Conservation (phyloP, 2,888 invertebrate genomes). For the Erebia ligea region DNA sequence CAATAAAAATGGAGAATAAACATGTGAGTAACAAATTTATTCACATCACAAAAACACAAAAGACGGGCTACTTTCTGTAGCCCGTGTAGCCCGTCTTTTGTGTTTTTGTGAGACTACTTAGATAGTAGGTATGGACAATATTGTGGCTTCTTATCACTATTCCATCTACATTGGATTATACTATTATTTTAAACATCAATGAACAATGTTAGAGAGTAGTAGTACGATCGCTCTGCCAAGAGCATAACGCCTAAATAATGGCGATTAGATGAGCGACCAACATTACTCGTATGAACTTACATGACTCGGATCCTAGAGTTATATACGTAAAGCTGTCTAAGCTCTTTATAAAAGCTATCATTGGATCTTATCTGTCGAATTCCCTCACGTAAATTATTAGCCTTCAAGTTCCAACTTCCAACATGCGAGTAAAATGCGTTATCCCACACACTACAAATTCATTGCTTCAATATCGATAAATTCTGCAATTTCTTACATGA, state of each 20-base stretch:
- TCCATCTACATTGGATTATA: no score
- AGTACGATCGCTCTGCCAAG: not conserved
- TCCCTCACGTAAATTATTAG: constrained; percentile 38
- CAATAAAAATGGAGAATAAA: no score
- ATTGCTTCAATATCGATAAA: constrained; percentile 47
- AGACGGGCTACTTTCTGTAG: no score
- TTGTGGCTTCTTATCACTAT: no score
- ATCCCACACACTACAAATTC: constrained; percentile 41
- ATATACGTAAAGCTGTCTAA: constrained; percentile 22
- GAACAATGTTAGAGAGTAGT: not conserved
- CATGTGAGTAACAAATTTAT: no score
- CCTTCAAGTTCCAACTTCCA: constrained; percentile 30
- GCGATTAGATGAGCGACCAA: not conserved
- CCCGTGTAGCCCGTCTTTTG: no score
- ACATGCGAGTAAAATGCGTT: constrained; percentile 32
- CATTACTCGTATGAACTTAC: constrained; percentile 13
- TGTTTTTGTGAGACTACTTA: no score
- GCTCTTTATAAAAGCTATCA: constrained; percentile 24
- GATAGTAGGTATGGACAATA: no score
- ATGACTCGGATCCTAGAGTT: constrained; percentile 23
- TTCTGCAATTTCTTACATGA: constrained; percentile 41
- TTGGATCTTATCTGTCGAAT: constrained; percentile 36
- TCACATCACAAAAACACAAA: no score
- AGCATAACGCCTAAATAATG: not conserved
- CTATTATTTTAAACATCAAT: not conserved